phyloP scores from a whole-genome alignment of 2,888 invertebrate genomes.

The Tridacna gigas region DNA sequence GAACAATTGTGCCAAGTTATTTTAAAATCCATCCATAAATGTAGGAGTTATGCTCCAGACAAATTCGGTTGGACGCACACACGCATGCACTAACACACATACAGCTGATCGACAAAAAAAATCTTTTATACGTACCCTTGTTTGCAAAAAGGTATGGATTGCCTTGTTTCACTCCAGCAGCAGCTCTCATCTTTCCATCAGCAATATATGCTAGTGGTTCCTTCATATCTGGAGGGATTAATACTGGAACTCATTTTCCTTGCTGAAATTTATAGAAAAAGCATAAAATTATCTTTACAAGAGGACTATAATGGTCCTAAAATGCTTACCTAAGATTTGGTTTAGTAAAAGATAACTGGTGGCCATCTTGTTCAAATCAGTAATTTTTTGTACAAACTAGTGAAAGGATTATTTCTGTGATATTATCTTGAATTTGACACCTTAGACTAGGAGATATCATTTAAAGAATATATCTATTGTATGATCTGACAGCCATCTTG shows the following conservation, averaged over 20 bases:
- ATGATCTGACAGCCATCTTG: no score
- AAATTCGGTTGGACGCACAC: no score
- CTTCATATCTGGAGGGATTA: background rate
- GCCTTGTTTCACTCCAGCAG: background rate
- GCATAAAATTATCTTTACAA: background rate
- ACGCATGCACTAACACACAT: no score
- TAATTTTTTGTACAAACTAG: no score
- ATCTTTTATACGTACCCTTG: background rate
- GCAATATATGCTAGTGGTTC: background rate
- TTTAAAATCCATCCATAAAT: no score
- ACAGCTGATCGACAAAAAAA: no score
- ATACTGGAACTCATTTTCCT: background rate
- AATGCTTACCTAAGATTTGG: background rate
- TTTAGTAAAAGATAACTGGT: background rate
- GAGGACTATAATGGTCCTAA: background rate
- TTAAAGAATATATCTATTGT: no score
- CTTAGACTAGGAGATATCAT: no score
- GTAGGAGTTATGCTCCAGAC: no score
- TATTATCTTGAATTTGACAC: no score
- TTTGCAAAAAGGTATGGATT: background rate
- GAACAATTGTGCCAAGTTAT: no score
- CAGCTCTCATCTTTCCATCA: background rate
- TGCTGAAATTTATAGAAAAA: background rate
- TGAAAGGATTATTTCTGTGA: no score
- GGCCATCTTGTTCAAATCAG: background rate